Percentiles rank a stretch among this genome's conserved stretches.
These are phyloP conservation scores for Mus musculus DNA, from an alignment of 2,113 vertebrate species.

Conservation along the genomic window GRCm39 chr4:140187501-140188000, in stretches of 20 bases:
- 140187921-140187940: too few species aligned
- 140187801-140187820: neutral
- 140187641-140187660: fast-evolving
- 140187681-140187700: neutral
- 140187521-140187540: neutral
- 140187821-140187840: neutral
- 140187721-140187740: neutral
- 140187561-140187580: neutral
- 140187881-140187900: neutral
- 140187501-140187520: neutral
- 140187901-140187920: neutral
- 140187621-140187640: neutral
- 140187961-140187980: neutral
- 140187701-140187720: neutral
- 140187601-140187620: neutral
- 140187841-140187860: neutral
- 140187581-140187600: neutral
- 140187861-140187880: neutral
- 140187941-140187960: neutral
- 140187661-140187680: neutral
- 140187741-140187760: neutral
- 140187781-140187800: neutral
- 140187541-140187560: neutral
- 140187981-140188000: neutral
- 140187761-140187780: neutral